Base-by-base conservation (phyloP, 2,113 vertebrate genomes). In the Thryonomys swinderianus region DNA sequence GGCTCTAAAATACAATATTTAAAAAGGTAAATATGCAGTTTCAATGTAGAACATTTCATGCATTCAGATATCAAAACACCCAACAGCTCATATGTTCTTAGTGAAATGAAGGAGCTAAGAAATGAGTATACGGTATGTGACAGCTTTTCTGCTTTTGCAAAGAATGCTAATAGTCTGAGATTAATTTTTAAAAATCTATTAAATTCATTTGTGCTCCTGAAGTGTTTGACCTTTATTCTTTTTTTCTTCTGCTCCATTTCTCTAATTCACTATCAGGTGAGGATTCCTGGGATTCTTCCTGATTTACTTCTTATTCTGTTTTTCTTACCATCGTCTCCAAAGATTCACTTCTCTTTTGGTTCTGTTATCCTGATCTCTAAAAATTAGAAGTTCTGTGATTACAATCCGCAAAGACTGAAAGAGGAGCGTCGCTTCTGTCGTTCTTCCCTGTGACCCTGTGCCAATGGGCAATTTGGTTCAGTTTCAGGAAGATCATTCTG, bases 81-180 rank as follows among this genome's bases (percentile, higher is more conserved):
- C 10, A 87, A 0, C 32, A 9, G 4, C 64, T 81, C 8, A 18
- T 69, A 40, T 74, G 84, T 97, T 71, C 81, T 85, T 95, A 27
- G 42, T 78, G 61, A 87, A 67, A 55, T 34, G 69, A 51, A 96
- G 93, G n/a, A 69, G 20, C 18, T 37, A 18, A 74, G 21, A 88
- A 78, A 55, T 83, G 25, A 95, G 7, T 76, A 0, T 64, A 57
- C 20, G 64, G 4, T 42, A 92, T 96, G 66, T 55, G 17, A 69
- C 23, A 61, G 9, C 76, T 80, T 95, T 85, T 84, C 7, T 96
- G 71, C 93, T 16, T 55, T 93, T 93, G 81, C 48, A 78, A 92
- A 84, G 40, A 95, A 27, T 78, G 18, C 91, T 40, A 95, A 73
- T 95, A 37, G 14, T 96, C 74, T 94, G 79, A 71, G 80, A 95